A percentile compares a stretch with the other conserved stretches of the same genome.
phyloP scores from a whole-genome alignment of 2,113 vertebrate species.

The Trematocara stigmaticum region DNA sequence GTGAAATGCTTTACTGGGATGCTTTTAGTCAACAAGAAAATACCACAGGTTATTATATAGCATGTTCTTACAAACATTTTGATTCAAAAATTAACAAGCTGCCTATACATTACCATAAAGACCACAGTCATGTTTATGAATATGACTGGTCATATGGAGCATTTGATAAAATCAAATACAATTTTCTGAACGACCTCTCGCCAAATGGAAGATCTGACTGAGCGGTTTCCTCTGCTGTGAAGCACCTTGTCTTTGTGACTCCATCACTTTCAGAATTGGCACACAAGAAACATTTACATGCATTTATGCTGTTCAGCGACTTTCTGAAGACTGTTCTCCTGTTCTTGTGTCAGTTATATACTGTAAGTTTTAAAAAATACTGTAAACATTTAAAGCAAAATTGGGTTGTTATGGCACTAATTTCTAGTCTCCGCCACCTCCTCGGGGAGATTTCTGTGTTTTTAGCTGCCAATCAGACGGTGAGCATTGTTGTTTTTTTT shows the following conservation, averaged over 20 bases:
- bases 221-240: neutral
- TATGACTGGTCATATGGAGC: neutral
- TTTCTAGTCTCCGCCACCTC: neutral
- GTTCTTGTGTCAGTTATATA: neutral
- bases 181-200: neutral
- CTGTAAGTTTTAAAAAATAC: neutral
- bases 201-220: neutral
- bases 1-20: neutral
- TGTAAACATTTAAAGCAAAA: neutral
- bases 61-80: neutral
- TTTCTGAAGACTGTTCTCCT: neutral
- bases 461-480: neutral
- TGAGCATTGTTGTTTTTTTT: neutral
- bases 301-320: neutral
- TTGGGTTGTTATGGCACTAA: neutral
- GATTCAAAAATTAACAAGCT: neutral
- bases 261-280: neutral
- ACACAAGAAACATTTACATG: neutral
- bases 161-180: neutral
- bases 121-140: neutral
- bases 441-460: neutral
- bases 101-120: neutral
- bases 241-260: neutral
- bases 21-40: neutral
- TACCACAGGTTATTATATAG: accelerated